Evolutionary conservation across 2,888 invertebrate genomes (phyloP).

Genomic region (Thymelicus lineola): DNA sequence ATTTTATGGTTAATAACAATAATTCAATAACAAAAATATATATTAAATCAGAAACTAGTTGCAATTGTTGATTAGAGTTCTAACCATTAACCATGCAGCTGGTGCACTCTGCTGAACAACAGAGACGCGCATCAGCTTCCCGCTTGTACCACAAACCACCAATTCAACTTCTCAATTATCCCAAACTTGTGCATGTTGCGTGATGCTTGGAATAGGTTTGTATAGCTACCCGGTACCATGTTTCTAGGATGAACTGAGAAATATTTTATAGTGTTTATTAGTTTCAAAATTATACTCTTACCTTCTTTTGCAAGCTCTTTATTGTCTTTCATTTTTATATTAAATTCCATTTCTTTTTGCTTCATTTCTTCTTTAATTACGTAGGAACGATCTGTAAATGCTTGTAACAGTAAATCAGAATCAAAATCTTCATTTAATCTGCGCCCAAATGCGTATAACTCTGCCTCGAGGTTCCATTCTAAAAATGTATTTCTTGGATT

Average conservation of each 20-base stretch:
- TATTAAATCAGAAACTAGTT: no score
- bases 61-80: no score
- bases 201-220: no score
- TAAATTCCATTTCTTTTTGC: slow-evolving; percentile 89
- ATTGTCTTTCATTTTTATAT: slow-evolving; percentile 88
- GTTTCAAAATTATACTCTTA: slow-evolving; percentile 41
- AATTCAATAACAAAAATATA: no score
- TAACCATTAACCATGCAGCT: no score
- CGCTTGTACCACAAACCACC: no score
- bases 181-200: no score
- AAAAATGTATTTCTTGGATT: slow-evolving; percentile 86
- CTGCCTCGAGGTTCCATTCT: slow-evolving; percentile 96
- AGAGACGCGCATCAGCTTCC: no score
- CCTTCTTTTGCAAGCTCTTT: slow-evolving; percentile 87
- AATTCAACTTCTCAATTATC: no score
- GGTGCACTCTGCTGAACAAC: no score
- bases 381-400: slow-evolving; percentile 93
- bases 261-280: slow-evolving; percentile 7
- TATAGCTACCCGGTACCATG: no score
- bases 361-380: slow-evolving; percentile 88
- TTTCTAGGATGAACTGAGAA: not conserved
- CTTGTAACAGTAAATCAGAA: slow-evolving; percentile 87
- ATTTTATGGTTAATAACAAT: no score
- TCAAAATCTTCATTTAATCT: slow-evolving; percentile 94
- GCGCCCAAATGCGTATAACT: slow-evolving; percentile 94